Evolutionary conservation across 2,888 invertebrate species (phyloP), one percentile per base, ranked within the genome.

Genomic region (Alsophila aescularia): DNA sequence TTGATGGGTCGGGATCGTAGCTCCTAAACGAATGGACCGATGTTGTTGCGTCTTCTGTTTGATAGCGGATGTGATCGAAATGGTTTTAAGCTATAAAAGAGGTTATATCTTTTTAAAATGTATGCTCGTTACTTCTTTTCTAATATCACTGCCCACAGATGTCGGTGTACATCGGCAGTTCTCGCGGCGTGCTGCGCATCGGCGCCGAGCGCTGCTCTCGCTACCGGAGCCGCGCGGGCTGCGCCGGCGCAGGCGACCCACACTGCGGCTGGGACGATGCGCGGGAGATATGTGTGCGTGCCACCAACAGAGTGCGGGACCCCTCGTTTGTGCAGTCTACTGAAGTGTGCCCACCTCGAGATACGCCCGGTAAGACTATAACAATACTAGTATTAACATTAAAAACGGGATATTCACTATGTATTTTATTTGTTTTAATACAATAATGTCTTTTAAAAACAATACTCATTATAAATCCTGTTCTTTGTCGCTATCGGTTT

Each of bases 221-320:
- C 1, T 96, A 96, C 81, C 34, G 44, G 7, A 94, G 94, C 6
- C 93, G 93, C 44, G 87, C 93, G 7, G 94, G 95, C 0, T 98
- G 98, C 79, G 78, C 96, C 35, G 95, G 95, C 67, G 95, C 98
- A 0, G 96, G 95, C 86, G 98, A 98, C 86, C 98, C 98, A 0
- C 98, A 98, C 79, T 98, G 98, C 81, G 98, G 98, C 0, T 98
- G 98, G 98, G 95, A 98, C 83, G 95, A 95, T 64, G 92, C 94
- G 4, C 86, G 93, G 10, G 95, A 96, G 65, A 87, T 91, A 14
- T 98, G 98, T 74, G 94, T 95, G 0, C 87, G 94, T 0, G 94
- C 96, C 0, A 56, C 70, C 0, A 58, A 67, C 0, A 73, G 79
- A n/a, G 86, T 93, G 31, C 94, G 94, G 67, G 97, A 97, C 94